These are phyloP conservation scores for Sinocyclocheilus anshuiensis DNA, from an alignment of 2,113 vertebrate genomes.

Conservation along the genomic window DNA sequence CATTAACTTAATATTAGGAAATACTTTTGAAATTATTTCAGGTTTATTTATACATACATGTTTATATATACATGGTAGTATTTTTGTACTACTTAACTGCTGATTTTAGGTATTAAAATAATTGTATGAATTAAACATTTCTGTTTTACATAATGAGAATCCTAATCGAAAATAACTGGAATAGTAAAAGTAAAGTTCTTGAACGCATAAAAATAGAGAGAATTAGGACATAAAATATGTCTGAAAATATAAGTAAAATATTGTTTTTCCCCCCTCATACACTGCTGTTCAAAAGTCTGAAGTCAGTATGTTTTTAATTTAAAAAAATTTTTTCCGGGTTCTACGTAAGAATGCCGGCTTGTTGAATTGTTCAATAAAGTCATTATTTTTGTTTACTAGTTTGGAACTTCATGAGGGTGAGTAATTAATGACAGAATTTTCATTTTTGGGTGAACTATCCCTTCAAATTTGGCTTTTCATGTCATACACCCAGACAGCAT, in stretches of 20 bases:
- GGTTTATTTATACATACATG: not conserved
- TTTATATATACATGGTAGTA: not conserved
- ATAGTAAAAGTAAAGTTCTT: not conserved
- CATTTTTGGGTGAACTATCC: no score
- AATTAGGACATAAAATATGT: not conserved
- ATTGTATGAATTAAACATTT: not conserved
- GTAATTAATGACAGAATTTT: no score
- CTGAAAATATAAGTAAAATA: not conserved
- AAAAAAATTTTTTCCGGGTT: no score
- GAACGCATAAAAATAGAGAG: not conserved
- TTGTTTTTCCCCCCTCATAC: no score
- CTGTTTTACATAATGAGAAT: no score
- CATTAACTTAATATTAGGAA: no score
- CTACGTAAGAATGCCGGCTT: no score
- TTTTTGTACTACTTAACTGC: not conserved
- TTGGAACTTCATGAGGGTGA: no score
- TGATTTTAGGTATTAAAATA: not conserved
- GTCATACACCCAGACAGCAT: not conserved
- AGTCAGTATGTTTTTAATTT: not conserved
- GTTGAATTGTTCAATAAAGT: no score
- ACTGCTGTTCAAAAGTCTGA: not conserved
- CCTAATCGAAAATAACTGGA: not conserved
- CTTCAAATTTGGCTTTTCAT: no score
- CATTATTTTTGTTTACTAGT: no score
- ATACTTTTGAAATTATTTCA: no score